phyloP scores from a whole-genome alignment of 1,140 invertebrate genomes.

The Pogonomyrmex californicus region DNA sequence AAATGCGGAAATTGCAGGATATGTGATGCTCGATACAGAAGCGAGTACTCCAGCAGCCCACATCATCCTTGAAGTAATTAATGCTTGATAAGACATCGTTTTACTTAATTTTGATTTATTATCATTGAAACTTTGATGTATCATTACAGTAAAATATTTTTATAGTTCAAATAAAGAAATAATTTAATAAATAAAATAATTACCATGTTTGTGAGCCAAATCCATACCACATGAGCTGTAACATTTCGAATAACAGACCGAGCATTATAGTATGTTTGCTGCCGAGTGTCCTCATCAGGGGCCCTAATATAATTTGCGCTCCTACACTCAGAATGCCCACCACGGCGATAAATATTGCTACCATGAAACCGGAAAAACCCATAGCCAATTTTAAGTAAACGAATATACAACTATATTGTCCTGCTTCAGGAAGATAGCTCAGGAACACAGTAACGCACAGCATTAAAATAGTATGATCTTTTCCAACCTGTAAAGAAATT shows the following conservation, averaged over 20 bases:
- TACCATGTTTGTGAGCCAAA: constrained; percentile 95
- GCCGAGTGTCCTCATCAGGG: constrained; percentile 96
- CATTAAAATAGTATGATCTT: constrained; percentile 98
- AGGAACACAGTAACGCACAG: constrained; percentile 99
- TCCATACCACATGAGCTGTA: constrained; percentile 99
- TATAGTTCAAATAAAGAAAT: constrained; percentile 36
- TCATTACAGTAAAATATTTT: constrained; percentile 6
- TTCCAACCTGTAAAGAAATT: constrained; percentile 91
- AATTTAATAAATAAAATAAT: constrained; percentile 55
- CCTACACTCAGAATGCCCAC: constrained; percentile 98
- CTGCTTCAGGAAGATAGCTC: constrained; percentile 99
- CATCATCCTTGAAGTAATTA: constrained; percentile 94
- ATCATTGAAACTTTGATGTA: background rate
- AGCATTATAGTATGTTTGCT: constrained; percentile 99
- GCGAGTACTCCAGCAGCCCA: constrained; percentile 99
- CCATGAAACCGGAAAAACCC: constrained; percentile 97
- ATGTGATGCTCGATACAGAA: constrained; percentile 97
- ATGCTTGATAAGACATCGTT: constrained; percentile 9
- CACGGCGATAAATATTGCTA: constrained; percentile 98
- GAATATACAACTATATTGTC: constrained; percentile 99
- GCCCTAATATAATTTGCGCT: constrained; percentile 96
- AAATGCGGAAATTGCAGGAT: constrained; percentile 99
- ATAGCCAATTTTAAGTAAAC: constrained; percentile 99
- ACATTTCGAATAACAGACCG: constrained; percentile 98
- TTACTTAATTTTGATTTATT: background rate